Conservation (phyloP, 2,113 vertebrate species). For the Hemicordylus capensis region DNA sequence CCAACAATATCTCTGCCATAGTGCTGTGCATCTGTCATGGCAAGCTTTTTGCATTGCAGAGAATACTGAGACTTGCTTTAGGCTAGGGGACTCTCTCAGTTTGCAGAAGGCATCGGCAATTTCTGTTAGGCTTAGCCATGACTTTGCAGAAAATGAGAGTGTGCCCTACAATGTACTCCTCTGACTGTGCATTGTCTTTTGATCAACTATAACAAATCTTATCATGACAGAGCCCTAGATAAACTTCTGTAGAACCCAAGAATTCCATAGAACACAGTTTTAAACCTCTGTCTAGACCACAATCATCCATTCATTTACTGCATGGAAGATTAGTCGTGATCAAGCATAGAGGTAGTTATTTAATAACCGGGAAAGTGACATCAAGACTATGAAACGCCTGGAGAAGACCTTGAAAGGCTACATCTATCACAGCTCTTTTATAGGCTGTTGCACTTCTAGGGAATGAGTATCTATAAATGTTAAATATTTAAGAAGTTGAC, state of each 20-base stretch:
- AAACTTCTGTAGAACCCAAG: not conserved
- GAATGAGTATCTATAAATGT: slow-evolving; percentile 28
- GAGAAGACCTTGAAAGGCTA: not conserved
- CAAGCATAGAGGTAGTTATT: slow-evolving; percentile 22
- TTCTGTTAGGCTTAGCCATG: not conserved
- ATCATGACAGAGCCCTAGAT: not conserved
- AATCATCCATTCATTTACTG: not conserved
- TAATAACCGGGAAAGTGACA: not conserved
- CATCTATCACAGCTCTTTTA: slow-evolving; percentile 14
- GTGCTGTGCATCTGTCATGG: not conserved
- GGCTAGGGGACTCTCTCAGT: not conserved
- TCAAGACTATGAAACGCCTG: slow-evolving; percentile 25
- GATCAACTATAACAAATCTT: not conserved
- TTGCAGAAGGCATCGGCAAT: not conserved
- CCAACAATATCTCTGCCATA: not conserved
- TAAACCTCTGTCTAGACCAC: not conserved
- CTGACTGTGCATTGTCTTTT: too few species aligned
- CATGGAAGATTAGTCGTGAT: slow-evolving; percentile 4
- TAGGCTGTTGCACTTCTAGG: slow-evolving; percentile 24
- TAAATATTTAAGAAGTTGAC: slow-evolving; percentile 42
- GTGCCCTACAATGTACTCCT: too few species aligned
- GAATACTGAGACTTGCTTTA: not conserved
- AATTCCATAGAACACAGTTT: not conserved
- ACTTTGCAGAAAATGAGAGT: too few species aligned
- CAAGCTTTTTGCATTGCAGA: not conserved